phyloP scores from a whole-genome alignment of 2,113 vertebrate genomes.

The Aramus guarauna region DNA sequence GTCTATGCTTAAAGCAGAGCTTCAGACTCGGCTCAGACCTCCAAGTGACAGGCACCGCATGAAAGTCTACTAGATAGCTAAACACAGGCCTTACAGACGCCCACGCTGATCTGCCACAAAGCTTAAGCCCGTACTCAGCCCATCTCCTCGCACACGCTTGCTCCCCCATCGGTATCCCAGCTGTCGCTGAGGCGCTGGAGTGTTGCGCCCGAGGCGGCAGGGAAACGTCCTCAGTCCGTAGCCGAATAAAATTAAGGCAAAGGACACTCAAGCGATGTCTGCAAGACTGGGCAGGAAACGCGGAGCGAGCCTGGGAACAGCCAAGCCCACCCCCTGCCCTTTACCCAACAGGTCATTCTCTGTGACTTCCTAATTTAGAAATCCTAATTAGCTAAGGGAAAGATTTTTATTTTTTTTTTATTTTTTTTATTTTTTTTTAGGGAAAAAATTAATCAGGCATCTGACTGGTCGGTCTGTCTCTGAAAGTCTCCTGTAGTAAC shows the following conservation, averaged over 20 bases:
- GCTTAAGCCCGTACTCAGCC: neutral
- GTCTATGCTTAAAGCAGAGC: neutral
- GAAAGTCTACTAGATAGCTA: neutral
- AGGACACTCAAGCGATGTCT: neutral
- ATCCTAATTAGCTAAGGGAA: neutral
- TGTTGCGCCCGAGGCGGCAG: neutral
- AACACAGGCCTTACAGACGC: neutral
- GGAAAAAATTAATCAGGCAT: neutral
- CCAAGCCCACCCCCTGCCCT: neutral
- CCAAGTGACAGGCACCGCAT: neutral
- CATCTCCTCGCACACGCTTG: neutral
- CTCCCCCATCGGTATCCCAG: neutral
- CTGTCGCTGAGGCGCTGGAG: neutral
- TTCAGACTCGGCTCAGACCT: neutral
- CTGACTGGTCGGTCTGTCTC: neutral
- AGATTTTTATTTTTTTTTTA: neutral
- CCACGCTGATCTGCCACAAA: neutral
- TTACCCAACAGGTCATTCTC: neutral
- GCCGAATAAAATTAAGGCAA: constrained; percentile 12
- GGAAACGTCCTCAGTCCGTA: neutral
- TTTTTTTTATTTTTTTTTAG: neutral
- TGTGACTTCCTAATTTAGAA: neutral
- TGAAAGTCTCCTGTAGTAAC: neutral
- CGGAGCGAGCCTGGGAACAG: neutral
- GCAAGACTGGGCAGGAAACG: neutral